Conservation (phyloP, 1,140 invertebrate species). For the Procambarus clarkii region DNA sequence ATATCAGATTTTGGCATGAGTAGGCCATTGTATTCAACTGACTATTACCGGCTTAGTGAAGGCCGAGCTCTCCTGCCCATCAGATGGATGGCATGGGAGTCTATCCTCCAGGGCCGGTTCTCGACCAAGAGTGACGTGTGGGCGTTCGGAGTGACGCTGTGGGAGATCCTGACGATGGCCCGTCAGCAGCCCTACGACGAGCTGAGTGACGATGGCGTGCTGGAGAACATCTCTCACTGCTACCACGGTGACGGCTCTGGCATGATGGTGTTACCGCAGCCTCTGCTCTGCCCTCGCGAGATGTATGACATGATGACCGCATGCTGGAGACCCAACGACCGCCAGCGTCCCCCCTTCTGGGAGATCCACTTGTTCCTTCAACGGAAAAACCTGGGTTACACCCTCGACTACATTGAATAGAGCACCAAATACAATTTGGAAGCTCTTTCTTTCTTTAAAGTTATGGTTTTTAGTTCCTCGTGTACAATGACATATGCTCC, state of each 20-base stretch:
- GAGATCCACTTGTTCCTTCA: constrained; percentile 86
- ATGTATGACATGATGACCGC: constrained; percentile 86
- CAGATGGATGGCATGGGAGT: constrained; percentile 73
- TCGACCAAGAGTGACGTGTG: constrained; percentile 91
- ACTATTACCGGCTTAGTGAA: constrained; percentile 83
- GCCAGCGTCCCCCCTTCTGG: constrained; percentile 82
- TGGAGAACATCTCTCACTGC: constrained; percentile 85
- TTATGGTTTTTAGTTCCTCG: not conserved
- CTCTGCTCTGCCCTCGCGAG: constrained; percentile 81
- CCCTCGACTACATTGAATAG: constrained; percentile 39
- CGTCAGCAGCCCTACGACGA: constrained; percentile 87
- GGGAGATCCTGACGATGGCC: constrained; percentile 92
- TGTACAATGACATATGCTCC: not conserved
- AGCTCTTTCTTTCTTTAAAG: not conserved
- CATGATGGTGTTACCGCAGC: constrained; percentile 78
- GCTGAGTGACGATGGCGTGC: constrained; percentile 85
- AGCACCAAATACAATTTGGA: not conserved
- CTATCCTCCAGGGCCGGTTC: constrained; percentile 83
- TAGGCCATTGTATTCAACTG: constrained; percentile 81
- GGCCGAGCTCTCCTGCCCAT: constrained; percentile 79
- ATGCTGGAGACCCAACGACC: constrained; percentile 83
- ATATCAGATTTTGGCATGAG: constrained; percentile 80
- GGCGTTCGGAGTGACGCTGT: constrained; percentile 91
- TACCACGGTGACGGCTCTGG: constrained; percentile 82
- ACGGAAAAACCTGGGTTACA: constrained; percentile 84